Base-by-base conservation (phyloP, 2,797 vertebrate species). In the Gymnoscopelus braueri region DNA sequence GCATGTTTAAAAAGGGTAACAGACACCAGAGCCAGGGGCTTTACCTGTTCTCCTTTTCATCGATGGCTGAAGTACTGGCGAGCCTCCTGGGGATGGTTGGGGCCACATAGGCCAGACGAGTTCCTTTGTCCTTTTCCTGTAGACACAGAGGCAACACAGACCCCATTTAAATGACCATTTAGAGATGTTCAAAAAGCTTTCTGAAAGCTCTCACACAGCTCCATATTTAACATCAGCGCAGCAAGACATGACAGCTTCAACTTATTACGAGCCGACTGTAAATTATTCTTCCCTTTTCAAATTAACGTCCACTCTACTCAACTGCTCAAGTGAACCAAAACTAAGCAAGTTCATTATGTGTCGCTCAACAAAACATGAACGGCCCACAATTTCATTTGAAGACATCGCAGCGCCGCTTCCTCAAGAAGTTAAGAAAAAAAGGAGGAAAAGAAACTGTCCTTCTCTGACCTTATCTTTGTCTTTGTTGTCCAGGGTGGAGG, bases 1-100 rank as follows among this genome's bases (percentile, higher is more conserved):
- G 66, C 78, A 60, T 13, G 68, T 77, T 61, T 67, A 15, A 44
- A 68, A 56, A 29, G 65, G 79, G 44, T 13, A n/a, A 11, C 49
- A 29, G 47, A 7, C 29, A 3, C 29, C 35, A 0, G 0, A 71
- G 64, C 62, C n/a, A 19, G 2, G 6, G 48, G 32, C 8, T 54
- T 92, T 79, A 98, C 97, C 97, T 97, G 93, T 98, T 99, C 89
- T 99, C 97, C 89, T 98, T 98, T 89, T 99, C 98, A 60, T 99
- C 96, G 35, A 98, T 95, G 84, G 99, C 98, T 73, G 97, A 98
- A 60, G 96, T 95, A 92, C 97, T 99, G 85, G 95, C 95, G 75
- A 98, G 92, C 73, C 97, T 95, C 88, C 96, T 95, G 65, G 98
- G 97, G 88, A 99, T 96, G 81, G 96, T 98, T 60, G 98, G 98